phyloP scores from a whole-genome alignment of 1,140 invertebrate genomes.

The Chrysopa pallens region DNA sequence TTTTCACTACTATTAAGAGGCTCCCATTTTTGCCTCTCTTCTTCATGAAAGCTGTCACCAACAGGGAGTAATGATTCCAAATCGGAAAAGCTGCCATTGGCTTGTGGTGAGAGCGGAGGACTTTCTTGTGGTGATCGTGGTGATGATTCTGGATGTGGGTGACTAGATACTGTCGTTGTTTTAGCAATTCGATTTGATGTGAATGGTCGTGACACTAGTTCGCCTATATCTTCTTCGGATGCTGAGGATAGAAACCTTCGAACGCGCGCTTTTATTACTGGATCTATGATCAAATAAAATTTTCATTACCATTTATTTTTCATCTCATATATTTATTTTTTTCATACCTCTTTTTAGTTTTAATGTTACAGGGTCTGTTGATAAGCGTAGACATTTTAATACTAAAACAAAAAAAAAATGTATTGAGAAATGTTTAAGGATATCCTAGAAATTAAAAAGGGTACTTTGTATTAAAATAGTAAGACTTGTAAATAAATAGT shows the following conservation, averaged over 20 bases:
- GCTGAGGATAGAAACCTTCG: conserved; percentile 44
- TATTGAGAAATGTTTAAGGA: no score
- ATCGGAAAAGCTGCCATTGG: conserved; percentile 29
- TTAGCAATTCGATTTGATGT: not conserved
- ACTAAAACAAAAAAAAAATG: conserved; percentile 44
- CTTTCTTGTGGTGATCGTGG: conserved; percentile 20
- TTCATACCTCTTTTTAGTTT: conserved; percentile 72
- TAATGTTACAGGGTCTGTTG: conserved; percentile 69
- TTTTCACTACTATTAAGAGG: conserved; percentile 25
- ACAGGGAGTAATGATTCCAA: conserved; percentile 27
- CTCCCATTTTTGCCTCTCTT: conserved; percentile 32
- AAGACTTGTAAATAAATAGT: no score
- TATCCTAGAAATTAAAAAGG: no score
- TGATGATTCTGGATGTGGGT: conserved; percentile 7
- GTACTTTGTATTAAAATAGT: no score
- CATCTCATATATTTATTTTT: not conserved
- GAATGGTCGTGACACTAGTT: conserved; percentile 2
- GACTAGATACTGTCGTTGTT: conserved; percentile 6
- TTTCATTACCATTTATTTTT: not conserved
- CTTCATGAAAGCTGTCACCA: conserved; percentile 27
- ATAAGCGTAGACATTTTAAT: conserved; percentile 77
- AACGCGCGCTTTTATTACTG: conserved; percentile 64
- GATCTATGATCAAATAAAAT: conserved; percentile 38
- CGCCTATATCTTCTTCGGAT: conserved; percentile 11
- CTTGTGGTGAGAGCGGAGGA: conserved; percentile 16